phyloP scores from a whole-genome alignment of 2,113 vertebrate genomes.

The Eira barbara region DNA sequence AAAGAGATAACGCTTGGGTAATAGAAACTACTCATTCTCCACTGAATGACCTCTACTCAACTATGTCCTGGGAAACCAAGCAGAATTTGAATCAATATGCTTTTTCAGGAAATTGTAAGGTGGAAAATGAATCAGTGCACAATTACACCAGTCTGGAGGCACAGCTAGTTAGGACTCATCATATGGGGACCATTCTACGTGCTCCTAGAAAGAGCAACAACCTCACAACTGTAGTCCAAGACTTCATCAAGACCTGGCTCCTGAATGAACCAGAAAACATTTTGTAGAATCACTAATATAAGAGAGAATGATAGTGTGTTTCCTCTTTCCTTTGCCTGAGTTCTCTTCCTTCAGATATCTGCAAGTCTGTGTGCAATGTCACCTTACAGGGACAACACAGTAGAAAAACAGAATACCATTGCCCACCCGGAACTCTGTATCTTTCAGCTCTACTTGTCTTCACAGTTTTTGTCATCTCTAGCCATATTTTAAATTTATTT shows the following conservation, averaged over 20 bases:
- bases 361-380: background rate
- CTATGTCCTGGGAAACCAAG: background rate
- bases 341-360: background rate
- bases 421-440: background rate
- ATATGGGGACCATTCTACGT: background rate
- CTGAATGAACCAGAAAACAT: background rate
- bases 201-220: background rate
- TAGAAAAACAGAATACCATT: background rate
- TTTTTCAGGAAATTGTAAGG: background rate
- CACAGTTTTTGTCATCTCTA: background rate
- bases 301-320: background rate
- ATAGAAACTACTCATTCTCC: background rate
- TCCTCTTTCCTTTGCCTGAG: background rate
- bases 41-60: background rate
- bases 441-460: background rate
- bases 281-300: background rate
- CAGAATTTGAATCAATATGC: background rate
- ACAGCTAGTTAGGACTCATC: background rate
- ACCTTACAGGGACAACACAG: background rate
- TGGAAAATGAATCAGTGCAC: background rate
- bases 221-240: background rate
- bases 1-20: background rate
- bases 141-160: background rate
- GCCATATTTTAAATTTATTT: slow-evolving; percentile 14
- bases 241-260: background rate